A percentile compares a stretch with the other conserved stretches of the same genome.
Evolutionary conservation across 2,797 vertebrate genomes (phyloP).

Genomic region (Malacoraja senta): DNA sequence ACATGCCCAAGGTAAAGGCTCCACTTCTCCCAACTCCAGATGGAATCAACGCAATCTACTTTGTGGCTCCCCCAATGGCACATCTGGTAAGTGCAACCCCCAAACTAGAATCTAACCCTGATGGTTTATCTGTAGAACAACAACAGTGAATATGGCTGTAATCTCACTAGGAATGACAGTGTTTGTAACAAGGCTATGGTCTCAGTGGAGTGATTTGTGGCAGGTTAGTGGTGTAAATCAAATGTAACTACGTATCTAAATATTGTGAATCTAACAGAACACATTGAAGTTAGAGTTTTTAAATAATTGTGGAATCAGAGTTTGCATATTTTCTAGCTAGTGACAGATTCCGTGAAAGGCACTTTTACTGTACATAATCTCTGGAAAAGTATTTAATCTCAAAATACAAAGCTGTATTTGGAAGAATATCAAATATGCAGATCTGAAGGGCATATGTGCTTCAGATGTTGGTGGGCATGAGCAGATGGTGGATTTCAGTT

Average conservation of each 20-base stretch:
- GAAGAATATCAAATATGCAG: background rate
- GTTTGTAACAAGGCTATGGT: background rate
- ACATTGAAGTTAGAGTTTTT: background rate
- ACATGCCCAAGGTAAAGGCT: background rate
- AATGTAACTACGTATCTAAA: background rate
- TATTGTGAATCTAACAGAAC: background rate
- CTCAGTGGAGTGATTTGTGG: background rate
- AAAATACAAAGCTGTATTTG: background rate
- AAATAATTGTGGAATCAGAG: background rate
- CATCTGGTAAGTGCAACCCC: slow-evolving; percentile 14
- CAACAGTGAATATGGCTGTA: background rate
- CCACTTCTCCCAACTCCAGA: slow-evolving; percentile 30
- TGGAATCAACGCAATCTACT: slow-evolving; percentile 16
- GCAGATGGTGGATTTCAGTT: background rate
- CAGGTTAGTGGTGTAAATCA: background rate
- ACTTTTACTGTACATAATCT: background rate
- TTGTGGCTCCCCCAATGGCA: slow-evolving; percentile 29
- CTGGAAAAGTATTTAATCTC: background rate
- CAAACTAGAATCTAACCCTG: background rate
- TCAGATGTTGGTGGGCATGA: too few species aligned
- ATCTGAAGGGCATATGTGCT: background rate
- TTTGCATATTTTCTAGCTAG: background rate
- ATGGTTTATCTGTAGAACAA: background rate
- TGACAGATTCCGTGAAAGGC: background rate
- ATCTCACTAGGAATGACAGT: background rate